A percentile compares a stretch with the other conserved stretches of the same genome.
Conservation (phyloP, 1,140 invertebrate genomes). For the Oryctes rhinoceros region DNA sequence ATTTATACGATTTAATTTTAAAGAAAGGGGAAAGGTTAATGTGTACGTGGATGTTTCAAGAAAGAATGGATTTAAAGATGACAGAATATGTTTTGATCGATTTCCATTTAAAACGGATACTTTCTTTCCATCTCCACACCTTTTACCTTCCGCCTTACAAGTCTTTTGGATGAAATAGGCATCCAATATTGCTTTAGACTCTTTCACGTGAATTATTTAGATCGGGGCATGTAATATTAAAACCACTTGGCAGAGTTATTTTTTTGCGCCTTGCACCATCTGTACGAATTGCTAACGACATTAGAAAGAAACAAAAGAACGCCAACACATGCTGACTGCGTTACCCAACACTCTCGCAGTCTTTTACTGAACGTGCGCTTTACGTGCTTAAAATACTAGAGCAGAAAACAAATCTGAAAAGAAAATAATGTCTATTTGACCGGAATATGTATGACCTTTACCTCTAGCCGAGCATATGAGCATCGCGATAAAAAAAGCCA, state of each 20-base stretch:
- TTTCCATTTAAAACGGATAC: too few species aligned
- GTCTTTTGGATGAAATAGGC: background rate
- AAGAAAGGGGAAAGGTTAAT: too few species aligned
- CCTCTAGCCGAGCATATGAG: background rate
- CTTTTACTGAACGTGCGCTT: slow-evolving; percentile 6
- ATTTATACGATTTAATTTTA: too few species aligned
- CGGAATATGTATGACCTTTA: slow-evolving; percentile 25
- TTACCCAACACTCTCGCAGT: background rate
- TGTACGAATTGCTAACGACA: slow-evolving; percentile 29
- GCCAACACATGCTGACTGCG: background rate
- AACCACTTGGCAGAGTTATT: slow-evolving; percentile 14
- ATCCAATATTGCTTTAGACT: background rate
- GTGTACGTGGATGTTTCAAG: too few species aligned
- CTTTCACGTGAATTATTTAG: background rate
- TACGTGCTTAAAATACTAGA: slow-evolving; percentile 27
- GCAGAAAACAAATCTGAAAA: slow-evolving; percentile 30
- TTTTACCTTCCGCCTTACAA: too few species aligned
- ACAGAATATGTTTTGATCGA: too few species aligned
- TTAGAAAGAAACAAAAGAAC: slow-evolving; percentile 34
- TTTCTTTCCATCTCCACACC: too few species aligned
- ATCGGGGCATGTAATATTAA: background rate
- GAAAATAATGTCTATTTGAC: slow-evolving; percentile 29
- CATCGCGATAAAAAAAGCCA: background rate
- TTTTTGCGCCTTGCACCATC: slow-evolving; percentile 13
- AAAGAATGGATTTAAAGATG: too few species aligned